Conservation (phyloP, 2,888 invertebrate genomes). For the Acheta domesticus region DNA sequence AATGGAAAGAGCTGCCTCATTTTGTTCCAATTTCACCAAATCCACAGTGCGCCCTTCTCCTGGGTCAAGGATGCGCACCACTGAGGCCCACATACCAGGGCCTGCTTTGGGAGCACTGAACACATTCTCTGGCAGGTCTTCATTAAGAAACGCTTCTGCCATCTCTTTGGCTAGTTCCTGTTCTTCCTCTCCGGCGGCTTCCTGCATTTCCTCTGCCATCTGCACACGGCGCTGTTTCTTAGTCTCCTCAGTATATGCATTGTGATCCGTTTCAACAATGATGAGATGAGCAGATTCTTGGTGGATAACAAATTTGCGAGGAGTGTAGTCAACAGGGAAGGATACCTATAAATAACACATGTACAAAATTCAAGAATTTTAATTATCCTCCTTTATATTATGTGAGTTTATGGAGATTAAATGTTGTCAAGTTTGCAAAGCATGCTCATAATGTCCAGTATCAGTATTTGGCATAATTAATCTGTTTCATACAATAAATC, state of each 20-base stretch:
- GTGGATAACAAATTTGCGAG: constrained; percentile 90
- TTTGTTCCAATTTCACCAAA: constrained; percentile 82
- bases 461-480: too few species aligned
- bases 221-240: constrained; percentile 89
- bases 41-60: constrained; percentile 74
- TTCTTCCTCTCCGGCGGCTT: constrained; percentile 94
- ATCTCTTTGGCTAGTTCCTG: constrained; percentile 91
- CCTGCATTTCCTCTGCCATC: constrained; percentile 98
- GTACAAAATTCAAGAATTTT: constrained; percentile 44
- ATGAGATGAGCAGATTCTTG: constrained; percentile 85
- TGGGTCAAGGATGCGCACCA: constrained; percentile 82
- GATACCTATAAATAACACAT: constrained; percentile 56
- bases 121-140: constrained; percentile 86
- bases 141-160: constrained; percentile 94
- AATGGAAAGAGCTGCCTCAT: constrained; percentile 88
- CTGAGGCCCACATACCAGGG: constrained; percentile 92
- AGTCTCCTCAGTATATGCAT: constrained; percentile 95
- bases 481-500: too few species aligned
- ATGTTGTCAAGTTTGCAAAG: too few species aligned
- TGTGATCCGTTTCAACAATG: constrained; percentile 95
- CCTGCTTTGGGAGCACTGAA: constrained; percentile 98
- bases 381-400: too few species aligned
- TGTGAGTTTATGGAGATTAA: too few species aligned
- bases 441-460: too few species aligned
- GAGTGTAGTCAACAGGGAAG: constrained; percentile 91